phyloP scores from a whole-genome alignment of 64 coral and sea anemone species.

The Porites lutea region DNA sequence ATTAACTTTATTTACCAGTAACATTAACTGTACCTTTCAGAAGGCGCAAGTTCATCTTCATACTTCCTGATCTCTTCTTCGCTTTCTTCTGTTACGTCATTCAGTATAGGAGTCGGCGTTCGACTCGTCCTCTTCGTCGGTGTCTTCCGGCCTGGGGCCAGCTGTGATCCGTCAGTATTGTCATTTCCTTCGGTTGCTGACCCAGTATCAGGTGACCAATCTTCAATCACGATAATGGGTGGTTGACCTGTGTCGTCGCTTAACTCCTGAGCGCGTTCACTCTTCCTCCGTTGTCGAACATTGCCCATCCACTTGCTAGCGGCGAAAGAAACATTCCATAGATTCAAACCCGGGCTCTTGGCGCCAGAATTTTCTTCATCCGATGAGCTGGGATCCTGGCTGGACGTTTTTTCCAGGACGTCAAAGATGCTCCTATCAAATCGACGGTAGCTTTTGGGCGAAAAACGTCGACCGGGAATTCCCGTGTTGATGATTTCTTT shows the following conservation, averaged over 20 bases:
- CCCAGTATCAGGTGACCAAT: conserved; percentile 15
- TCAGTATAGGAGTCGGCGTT: conserved; percentile 46
- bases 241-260: conserved; percentile 1
- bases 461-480: conserved; percentile 43
- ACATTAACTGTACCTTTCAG: conserved; percentile 21
- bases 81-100: conserved; percentile 48
- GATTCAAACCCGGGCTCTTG: conserved; percentile 26
- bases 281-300: conserved; percentile 27
- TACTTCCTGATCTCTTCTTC: conserved; percentile 68
- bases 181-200: neutral
- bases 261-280: neutral
- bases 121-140: neutral
- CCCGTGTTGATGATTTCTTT: conserved; percentile 97
- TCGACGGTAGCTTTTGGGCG: conserved; percentile 69
- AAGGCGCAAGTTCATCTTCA: conserved; percentile 12
- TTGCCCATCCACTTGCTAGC: conserved; percentile 80
- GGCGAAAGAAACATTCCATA: conserved; percentile 81
- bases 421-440: conserved; percentile 85
- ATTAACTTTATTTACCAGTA: neutral
- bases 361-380: neutral
- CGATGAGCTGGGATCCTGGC: conserved; percentile 25
- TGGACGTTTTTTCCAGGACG: conserved; percentile 36
- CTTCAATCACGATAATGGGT: conserved; percentile 69
- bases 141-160: neutral
- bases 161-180: neutral